Base-by-base conservation (phyloP, 2,797 vertebrate genomes). In the Gouania willdenowi region DNA sequence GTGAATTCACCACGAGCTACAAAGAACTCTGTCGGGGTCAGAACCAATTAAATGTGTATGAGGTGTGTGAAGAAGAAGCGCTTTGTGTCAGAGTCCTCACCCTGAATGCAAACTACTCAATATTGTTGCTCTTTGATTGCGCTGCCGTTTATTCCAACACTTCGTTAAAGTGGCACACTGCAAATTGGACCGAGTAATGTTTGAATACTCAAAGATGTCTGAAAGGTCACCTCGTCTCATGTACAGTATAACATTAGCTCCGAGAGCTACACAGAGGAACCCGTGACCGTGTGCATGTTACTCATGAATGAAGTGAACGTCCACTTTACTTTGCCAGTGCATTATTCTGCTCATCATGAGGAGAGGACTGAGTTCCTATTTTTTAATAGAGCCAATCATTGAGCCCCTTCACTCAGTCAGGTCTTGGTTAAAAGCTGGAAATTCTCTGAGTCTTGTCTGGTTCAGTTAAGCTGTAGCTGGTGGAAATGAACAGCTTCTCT, bases 1-100 rank as follows among this genome's bases (percentile, higher is more conserved):
- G 94, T 2, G 94, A 97, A 83, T 97, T 97, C 77, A 93, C 88
- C 56, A 93, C 91, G 52, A 95, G 91, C 78, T 97, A 91, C 85
- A 89, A 92, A 70, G 93, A 95, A 35, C 82, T 97, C 38, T 92
- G 93, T 4, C 88, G 89, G 1, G 91, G 93, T 11, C 92, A 93
- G 72, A 94, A 75, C 72, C 92, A 90, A 41, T 83, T 93, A 75
- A 96, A 93, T 2, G 81, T 92, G 51, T 93, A 91, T 0, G 92
- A 97, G 91, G 94, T 96, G 56, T 78, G 79, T 49, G 13, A 11
- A 27, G 34, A 66, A 26, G 4, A 32, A 56, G 13, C 14, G 13
- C n/a, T 39, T 44, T 11, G 9, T 7, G 26, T 19, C 11, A n/a
- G 23, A 7, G 15, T 19, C 31, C 10, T 25, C 1, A 11, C 12